A percentile compares a stretch with the other conserved stretches of the same genome.
phyloP scores from a whole-genome alignment of 1,140 invertebrate genomes.

The Heliconius melpomene region DNA sequence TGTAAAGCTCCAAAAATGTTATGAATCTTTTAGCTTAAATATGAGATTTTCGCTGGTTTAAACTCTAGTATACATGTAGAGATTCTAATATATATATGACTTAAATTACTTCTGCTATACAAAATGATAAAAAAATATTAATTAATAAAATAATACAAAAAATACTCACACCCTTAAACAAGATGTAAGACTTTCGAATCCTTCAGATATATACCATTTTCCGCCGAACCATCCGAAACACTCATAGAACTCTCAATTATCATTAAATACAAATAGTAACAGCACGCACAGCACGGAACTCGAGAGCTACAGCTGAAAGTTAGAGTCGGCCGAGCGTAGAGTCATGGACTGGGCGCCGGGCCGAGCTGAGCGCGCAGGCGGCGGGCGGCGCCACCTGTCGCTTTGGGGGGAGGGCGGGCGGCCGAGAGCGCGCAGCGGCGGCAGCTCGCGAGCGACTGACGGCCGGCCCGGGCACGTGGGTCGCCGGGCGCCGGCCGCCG shows the following conservation, averaged over 20 bases:
- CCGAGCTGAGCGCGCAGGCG: constrained; percentile 64
- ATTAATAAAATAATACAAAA: neutral
- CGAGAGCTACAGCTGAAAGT: constrained; percentile 60
- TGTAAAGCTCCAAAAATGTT: no score
- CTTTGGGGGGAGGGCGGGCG: constrained; percentile 43
- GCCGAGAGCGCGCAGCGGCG: constrained; percentile 46
- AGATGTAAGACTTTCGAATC: constrained; percentile 27
- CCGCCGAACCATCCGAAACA: constrained; percentile 12
- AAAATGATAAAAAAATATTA: no score
- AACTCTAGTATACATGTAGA: no score
- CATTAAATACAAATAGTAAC: constrained; percentile 18
- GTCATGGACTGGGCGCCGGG: constrained; percentile 44
- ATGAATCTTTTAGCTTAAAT: no score
- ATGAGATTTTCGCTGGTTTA: no score
- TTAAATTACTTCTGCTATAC: no score
- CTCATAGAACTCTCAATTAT: constrained; percentile 35
- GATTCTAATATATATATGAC: no score
- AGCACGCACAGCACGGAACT: constrained; percentile 59
- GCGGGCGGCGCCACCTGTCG: constrained; percentile 66
- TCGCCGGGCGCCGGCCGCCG: constrained; percentile 63
- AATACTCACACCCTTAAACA: constrained; percentile 32
- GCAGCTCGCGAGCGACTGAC: constrained; percentile 65
- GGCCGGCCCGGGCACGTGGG: constrained; percentile 67
- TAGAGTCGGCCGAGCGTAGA: constrained; percentile 41
- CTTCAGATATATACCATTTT: constrained; percentile 33